phyloP scores from a whole-genome alignment of 35 echinoderm and acorn worm species.

The Stichopus chloronotus region DNA sequence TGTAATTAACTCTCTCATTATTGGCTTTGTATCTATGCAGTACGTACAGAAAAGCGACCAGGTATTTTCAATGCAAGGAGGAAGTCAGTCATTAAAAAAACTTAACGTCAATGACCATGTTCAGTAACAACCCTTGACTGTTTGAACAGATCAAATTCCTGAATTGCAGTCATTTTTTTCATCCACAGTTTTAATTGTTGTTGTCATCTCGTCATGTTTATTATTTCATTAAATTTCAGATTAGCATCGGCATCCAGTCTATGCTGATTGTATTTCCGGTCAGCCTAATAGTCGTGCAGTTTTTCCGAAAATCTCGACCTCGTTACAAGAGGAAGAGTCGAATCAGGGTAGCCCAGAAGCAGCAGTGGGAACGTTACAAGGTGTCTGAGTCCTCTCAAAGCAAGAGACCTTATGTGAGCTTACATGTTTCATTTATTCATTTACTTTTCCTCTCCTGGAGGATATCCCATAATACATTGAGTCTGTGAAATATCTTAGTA shows the following conservation, averaged over 20 bases:
- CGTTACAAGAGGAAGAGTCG: conserved; percentile 77
- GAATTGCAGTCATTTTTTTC: too few relatives aligned
- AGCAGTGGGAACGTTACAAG: conserved; percentile 58
- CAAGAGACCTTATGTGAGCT: conserved; percentile 23
- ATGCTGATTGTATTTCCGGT: conserved; percentile 92
- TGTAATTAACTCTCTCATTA: too few relatives aligned
- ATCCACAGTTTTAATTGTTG: too few relatives aligned
- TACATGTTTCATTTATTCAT: not conserved
- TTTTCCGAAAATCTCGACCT: conserved; percentile 85
- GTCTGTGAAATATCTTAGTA: not conserved
- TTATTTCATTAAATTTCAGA: conserved; percentile 49
- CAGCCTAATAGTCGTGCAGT: conserved; percentile 78
- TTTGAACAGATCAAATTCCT: too few relatives aligned
- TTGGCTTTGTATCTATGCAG: too few relatives aligned
- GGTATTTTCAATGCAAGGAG: too few relatives aligned
- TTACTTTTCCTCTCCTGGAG: too few relatives aligned
- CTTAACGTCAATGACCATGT: too few relatives aligned
- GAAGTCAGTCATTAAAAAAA: too few relatives aligned
- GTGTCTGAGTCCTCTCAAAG: not conserved
- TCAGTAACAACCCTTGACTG: too few relatives aligned
- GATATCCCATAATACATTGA: not conserved
- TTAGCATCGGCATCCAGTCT: conserved; percentile 91
- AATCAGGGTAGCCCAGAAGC: conserved; percentile 65
- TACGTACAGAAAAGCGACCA: too few relatives aligned
- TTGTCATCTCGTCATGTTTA: not conserved